Conservation (phyloP, 1,140 invertebrate genomes). For the Temnothorax nylanderi region DNA sequence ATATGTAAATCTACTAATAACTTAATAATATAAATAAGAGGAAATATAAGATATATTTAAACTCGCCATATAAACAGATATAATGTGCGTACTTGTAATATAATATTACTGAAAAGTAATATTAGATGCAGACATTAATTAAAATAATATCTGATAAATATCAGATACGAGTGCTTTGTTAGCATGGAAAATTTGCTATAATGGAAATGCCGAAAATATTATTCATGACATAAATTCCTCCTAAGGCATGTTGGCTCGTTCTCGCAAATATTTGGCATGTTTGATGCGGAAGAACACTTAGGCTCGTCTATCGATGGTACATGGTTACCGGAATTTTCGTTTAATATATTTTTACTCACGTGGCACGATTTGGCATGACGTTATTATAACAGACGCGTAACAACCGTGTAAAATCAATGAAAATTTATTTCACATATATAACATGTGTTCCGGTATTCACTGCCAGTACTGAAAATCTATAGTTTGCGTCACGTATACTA, state of each 20-base stretch:
- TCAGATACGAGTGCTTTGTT: not conserved
- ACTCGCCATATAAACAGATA: not conserved
- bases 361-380: not conserved
- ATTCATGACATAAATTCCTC: slow-evolving; percentile 25
- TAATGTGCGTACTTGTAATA: not conserved
- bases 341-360: slow-evolving; percentile 4
- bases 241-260: not conserved
- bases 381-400: not conserved
- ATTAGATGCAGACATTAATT: not conserved
- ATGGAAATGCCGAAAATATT: slow-evolving; percentile 25
- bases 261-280: slow-evolving; percentile 29
- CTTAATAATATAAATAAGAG: not conserved
- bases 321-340: not conserved
- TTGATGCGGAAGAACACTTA: slow-evolving; percentile 18
- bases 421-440: not conserved
- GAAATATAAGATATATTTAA: slow-evolving; percentile 4
- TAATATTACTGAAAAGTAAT: too few relatives aligned
- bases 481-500: too few relatives aligned
- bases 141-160: slow-evolving; percentile 19
- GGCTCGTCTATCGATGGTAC: not conserved
- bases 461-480: too few relatives aligned
- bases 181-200: not conserved
- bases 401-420: not conserved
- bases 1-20: not conserved
- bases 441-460: too few relatives aligned